phyloP scores from a whole-genome alignment of 2,888 invertebrate species.

The Cataglyphis rosenhaueri region DNA sequence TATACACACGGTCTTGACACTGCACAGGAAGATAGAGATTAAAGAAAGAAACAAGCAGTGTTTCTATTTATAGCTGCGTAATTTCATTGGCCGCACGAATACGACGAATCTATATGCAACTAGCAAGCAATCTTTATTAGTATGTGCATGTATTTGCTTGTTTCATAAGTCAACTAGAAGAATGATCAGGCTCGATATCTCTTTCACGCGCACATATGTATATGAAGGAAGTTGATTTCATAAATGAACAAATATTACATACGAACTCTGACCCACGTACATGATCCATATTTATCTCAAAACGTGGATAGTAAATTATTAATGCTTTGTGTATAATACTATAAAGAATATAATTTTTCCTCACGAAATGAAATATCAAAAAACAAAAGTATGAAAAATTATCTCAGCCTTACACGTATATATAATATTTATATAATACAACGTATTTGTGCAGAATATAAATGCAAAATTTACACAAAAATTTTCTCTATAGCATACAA shows the following conservation, averaged over 20 bases:
- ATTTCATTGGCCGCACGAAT: constrained; percentile 70
- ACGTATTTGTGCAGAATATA: neutral
- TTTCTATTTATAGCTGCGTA: constrained; percentile 74
- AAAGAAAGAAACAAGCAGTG: constrained; percentile 62
- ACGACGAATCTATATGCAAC: constrained; percentile 66
- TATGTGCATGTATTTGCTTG: constrained; percentile 37
- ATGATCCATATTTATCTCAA: neutral
- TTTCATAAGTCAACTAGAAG: constrained; percentile 45
- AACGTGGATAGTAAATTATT: neutral
- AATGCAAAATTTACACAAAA: neutral
- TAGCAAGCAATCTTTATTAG: constrained; percentile 56
- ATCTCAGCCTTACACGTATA: neutral
- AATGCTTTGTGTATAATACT: neutral
- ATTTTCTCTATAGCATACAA: neutral
- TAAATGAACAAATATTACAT: constrained; percentile 11
- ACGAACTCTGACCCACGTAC: neutral
- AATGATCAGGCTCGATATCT: constrained; percentile 35
- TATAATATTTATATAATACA: neutral
- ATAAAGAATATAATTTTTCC: neutral
- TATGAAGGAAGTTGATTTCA: neutral
- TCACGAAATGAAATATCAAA: neutral
- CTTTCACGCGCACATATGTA: neutral
- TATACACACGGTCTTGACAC: constrained; percentile 52
- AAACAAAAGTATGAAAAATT: neutral
- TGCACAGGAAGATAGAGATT: constrained; percentile 57